Base-by-base conservation (phyloP, 1,140 invertebrate species). In the Maconellicoccus hirsutus region DNA sequence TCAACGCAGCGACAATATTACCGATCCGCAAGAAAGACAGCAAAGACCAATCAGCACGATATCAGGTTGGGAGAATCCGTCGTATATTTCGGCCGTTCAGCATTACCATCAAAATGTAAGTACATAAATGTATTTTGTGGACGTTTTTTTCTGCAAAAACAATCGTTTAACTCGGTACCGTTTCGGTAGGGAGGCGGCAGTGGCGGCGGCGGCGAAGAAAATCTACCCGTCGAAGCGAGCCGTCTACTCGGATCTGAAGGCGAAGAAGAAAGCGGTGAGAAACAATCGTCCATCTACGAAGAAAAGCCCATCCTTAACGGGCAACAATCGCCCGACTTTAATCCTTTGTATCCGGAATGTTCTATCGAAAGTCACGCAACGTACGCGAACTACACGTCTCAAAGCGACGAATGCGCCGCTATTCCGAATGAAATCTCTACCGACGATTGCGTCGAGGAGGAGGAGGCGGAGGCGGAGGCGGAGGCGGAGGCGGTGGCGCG, bases 41-140 rank as follows among this genome's bases (percentile, higher is more conserved):
- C 91, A 94, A 76, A 85, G 92, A 59, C 94, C 94, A 26, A 96
- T 97, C 70, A 96, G 93, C 78, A 98, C 94, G 6, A 97, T 97
- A 74, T 96, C 93, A 0, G 94, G 94, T 16, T 94, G 91, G 91
- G 92, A 94, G 78, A 86, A 91, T 71, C 83, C 84, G 69, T 81
- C 75, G n/a, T 70, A 70, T 16, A 59, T 59, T 16, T 69, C 73
- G 16, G 70, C 73, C 0, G 70, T 73, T 22, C 71, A 71, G 59
- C 70, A 73, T 71, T 73, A 69, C 66, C 59, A 71, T 27, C 38
- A 39, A 8, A 52, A 19, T 52, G 73, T 71, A 42, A 61, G 70
- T 61, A 33, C 29, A 33, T 3, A n/a, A n/a, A n/a, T n/a, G n/a
- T n/a, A n/a, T n/a, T n/a, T 33, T 33, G 29, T 6, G 3, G 4